Evolutionary conservation across 2,888 invertebrate species (phyloP).

Genomic region (Furcula furcula): DNA sequence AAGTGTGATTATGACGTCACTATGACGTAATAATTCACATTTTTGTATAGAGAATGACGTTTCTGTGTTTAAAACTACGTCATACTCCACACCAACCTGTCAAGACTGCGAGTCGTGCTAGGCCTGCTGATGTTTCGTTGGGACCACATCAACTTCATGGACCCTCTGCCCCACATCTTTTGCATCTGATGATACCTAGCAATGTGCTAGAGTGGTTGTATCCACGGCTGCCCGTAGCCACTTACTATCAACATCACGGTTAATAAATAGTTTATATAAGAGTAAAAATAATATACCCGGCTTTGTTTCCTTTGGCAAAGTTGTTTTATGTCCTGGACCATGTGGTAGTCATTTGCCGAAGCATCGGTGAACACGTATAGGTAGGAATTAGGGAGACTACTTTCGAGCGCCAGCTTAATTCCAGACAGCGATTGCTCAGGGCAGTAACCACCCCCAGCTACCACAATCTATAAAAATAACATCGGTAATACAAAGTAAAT

Average conservation of each 20-base stretch:
- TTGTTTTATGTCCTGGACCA: constrained; percentile 12
- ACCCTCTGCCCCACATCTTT: too few relatives aligned
- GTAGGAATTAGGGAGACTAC: constrained; percentile 23
- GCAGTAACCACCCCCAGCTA: constrained; percentile 13
- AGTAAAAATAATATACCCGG: constrained; percentile 18
- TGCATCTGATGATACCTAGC: too few relatives aligned
- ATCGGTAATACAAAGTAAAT: background rate
- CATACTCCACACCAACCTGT: too few relatives aligned
- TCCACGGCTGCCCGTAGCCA: background rate
- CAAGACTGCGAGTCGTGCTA: too few relatives aligned
- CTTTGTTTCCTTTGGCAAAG: constrained; percentile 20
- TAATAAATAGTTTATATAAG: background rate
- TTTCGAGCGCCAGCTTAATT: constrained; percentile 17
- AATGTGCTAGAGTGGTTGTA: background rate
- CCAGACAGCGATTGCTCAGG: constrained; percentile 25
- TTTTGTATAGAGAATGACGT: too few relatives aligned
- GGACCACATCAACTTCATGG: too few relatives aligned
- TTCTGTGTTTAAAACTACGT: too few relatives aligned
- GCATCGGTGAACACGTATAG: constrained; percentile 34
- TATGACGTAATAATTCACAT: too few relatives aligned
- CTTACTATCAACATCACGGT: background rate
- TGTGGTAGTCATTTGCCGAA: constrained; percentile 19
- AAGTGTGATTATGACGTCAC: too few relatives aligned
- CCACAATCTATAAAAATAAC: background rate
- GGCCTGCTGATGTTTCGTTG: too few relatives aligned